Conservation (phyloP, 1,140 invertebrate genomes). For the Lerema accius region DNA sequence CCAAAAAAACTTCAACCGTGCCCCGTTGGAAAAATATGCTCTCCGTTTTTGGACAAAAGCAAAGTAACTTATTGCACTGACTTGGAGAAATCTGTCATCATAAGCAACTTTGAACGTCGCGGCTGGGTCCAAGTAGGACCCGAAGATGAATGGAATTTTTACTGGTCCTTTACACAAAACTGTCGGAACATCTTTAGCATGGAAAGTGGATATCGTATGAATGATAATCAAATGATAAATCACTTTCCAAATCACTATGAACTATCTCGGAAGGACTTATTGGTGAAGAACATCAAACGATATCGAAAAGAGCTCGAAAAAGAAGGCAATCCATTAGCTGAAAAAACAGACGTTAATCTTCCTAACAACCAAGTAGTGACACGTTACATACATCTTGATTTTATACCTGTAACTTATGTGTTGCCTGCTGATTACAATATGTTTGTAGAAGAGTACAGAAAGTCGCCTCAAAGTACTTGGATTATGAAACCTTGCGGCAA, state of each 20-base stretch:
- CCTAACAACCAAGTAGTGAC: conserved; percentile 87
- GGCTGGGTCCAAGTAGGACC: conserved; percentile 95
- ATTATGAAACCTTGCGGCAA: conserved; percentile 98
- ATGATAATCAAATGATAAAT: conserved; percentile 95
- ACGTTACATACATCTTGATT: conserved; percentile 93
- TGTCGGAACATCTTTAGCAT: conserved; percentile 96
- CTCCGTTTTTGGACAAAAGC: conserved; percentile 40
- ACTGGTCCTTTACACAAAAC: conserved; percentile 96
- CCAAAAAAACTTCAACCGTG: conserved; percentile 34
- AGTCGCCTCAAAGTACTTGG: conserved; percentile 97
- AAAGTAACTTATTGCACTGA: conserved; percentile 92
- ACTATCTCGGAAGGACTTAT: conserved; percentile 95
- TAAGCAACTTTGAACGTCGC: conserved; percentile 96
- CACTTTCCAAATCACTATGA: conserved; percentile 98
- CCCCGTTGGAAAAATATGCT: conserved; percentile 16
- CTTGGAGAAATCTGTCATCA: conserved; percentile 96
- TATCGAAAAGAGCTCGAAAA: conserved; percentile 96
- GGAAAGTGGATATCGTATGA: conserved; percentile 95
- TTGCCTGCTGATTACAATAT: conserved; percentile 97
- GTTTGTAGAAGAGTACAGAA: conserved; percentile 97
- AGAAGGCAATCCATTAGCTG: conserved; percentile 94
- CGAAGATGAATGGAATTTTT: conserved; percentile 98
- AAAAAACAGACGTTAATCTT: conserved; percentile 83
- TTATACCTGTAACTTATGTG: conserved; percentile 97
- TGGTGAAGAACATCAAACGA: conserved; percentile 98